phyloP scores from a whole-genome alignment of 2,888 invertebrate genomes.

The Rugalucina vietnamica region DNA sequence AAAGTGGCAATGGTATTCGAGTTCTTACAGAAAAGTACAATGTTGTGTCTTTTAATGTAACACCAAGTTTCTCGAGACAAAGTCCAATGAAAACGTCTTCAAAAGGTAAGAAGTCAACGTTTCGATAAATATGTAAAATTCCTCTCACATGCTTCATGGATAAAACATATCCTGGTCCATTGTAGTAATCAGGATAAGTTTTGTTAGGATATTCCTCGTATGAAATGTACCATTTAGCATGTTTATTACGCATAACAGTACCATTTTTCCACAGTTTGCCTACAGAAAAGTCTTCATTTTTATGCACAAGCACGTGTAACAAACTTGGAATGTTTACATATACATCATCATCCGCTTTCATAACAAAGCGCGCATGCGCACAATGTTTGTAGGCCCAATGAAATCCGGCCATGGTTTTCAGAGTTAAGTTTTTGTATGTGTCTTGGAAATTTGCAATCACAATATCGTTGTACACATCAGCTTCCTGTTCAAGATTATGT shows the following conservation, averaged over 20 bases:
- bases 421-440: neutral
- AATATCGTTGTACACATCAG: neutral
- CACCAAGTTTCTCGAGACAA: neutral
- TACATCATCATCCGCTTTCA: slow-evolving; percentile 1
- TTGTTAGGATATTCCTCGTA: neutral
- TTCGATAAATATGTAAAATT: neutral
- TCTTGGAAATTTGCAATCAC: neutral
- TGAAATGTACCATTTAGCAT: neutral
- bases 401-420: neutral
- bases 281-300: neutral
- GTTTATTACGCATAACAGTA: neutral
- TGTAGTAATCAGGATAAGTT: neutral
- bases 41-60: neutral
- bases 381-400: neutral
- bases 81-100: neutral
- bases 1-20: neutral
- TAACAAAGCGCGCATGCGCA: neutral
- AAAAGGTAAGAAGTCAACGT: neutral
- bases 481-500: neutral
- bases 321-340: neutral
- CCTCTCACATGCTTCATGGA: neutral
- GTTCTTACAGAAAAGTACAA: neutral
- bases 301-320: neutral
- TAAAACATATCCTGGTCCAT: neutral
- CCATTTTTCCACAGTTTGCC: neutral